phyloP scores from a whole-genome alignment of 2,113 vertebrate genomes.

The Ursus arctos region DNA sequence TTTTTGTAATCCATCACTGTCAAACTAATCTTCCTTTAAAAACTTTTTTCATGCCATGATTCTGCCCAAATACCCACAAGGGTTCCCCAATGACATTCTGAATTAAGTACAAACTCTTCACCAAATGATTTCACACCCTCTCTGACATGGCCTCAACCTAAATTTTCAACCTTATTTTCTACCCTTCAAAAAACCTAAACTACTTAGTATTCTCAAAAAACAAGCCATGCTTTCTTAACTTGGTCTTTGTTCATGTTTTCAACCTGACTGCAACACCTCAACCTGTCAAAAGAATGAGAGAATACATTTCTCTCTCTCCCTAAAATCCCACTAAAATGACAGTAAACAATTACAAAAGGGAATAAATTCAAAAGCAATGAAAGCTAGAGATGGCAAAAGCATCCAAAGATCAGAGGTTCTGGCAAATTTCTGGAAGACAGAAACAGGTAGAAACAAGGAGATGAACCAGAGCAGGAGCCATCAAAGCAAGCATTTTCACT shows the following conservation, averaged over 20 bases:
- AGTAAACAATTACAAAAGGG: slow-evolving; percentile 31
- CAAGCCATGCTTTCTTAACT: slow-evolving; percentile 12
- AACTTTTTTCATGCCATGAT: neutral
- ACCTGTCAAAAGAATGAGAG: neutral
- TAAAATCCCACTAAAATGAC: neutral
- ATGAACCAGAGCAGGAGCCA: neutral
- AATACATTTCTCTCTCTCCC: neutral
- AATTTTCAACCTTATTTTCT: slow-evolving; percentile 59
- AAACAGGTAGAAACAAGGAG: neutral
- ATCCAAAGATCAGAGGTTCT: neutral
- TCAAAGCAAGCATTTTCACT: slow-evolving; percentile 44
- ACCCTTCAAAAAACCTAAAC: slow-evolving; percentile 8
- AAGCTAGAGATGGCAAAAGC: slow-evolving; percentile 4
- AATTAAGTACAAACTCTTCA: slow-evolving; percentile 28
- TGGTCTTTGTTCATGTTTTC: neutral
- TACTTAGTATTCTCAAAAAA: slow-evolving; percentile 3
- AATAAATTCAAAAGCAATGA: slow-evolving; percentile 47
- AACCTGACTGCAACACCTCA: neutral
- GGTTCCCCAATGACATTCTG: slow-evolving; percentile 16
- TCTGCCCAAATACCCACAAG: slow-evolving; percentile 31
- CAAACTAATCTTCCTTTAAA: slow-evolving; percentile 49
- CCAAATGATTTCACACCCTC: slow-evolving; percentile 43
- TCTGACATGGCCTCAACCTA: slow-evolving; percentile 15
- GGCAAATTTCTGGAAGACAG: slow-evolving; percentile 39
- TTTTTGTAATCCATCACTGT: slow-evolving; percentile 17